Percentiles rank a stretch among this genome's conserved stretches.
phyloP scores from a whole-genome alignment of 2,888 invertebrate species.

The Phaonia tiefii region DNA sequence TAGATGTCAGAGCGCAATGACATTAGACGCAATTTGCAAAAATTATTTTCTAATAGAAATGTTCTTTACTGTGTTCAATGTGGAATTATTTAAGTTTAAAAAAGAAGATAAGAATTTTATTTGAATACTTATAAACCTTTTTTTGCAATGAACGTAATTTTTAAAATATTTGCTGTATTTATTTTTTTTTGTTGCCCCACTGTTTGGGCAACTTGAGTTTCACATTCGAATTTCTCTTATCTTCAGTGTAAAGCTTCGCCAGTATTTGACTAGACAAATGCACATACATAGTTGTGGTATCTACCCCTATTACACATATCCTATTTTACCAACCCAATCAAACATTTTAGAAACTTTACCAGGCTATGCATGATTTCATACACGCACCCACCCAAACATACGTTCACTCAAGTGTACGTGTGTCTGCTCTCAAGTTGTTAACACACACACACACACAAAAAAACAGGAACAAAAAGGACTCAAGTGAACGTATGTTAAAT shows the following conservation, averaged over 20 bases:
- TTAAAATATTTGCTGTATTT: too few relatives aligned
- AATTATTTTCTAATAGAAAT: too few relatives aligned
- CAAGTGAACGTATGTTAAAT: constrained; percentile 33
- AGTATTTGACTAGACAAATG: constrained; percentile 33
- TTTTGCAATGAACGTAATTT: too few relatives aligned
- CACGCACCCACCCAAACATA: background rate
- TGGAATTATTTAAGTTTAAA: too few relatives aligned
- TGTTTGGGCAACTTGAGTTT: constrained; percentile 14
- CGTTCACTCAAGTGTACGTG: constrained; percentile 42
- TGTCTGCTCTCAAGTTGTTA: constrained; percentile 17
- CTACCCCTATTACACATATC: background rate
- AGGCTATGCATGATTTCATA: constrained; percentile 58
- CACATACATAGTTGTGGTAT: constrained; percentile 11
- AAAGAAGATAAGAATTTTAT: too few relatives aligned
- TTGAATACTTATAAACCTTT: too few relatives aligned
- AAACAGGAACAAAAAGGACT: constrained; percentile 35
- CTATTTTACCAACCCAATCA: constrained; percentile 35
- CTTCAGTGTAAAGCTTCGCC: constrained; percentile 41
- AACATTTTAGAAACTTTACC: constrained; percentile 45
- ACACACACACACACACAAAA: too few relatives aligned
- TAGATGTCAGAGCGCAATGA: too few relatives aligned
- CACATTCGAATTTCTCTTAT: constrained; percentile 2
- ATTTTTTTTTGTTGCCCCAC: too few relatives aligned
- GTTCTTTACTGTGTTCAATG: too few relatives aligned
- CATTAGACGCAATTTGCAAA: too few relatives aligned